Evolutionary conservation across 1,140 invertebrate genomes (phyloP).

Genomic region (Sycophila sp.): DNA sequence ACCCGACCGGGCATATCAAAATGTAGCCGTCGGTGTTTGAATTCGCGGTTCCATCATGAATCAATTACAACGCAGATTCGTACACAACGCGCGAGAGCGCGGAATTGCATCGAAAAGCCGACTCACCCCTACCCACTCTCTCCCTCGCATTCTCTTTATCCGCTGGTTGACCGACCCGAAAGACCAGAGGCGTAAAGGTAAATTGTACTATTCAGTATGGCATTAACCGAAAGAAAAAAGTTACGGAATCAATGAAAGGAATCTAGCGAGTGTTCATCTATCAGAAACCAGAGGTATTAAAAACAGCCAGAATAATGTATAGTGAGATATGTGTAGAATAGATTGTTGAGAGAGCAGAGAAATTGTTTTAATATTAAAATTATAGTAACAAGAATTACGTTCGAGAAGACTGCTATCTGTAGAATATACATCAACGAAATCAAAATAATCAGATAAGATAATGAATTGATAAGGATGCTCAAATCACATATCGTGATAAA

Average conservation of each 20-base stretch:
- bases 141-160: not conserved
- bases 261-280: not conserved
- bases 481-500: no score
- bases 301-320: no score
- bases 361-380: no score
- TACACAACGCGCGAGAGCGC: conserved; percentile 48
- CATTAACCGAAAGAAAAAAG: conserved; percentile 41
- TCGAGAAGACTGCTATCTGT: no score
- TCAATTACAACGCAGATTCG: conserved; percentile 59
- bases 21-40: conserved; percentile 57
- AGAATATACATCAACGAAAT: no score
- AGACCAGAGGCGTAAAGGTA: conserved; percentile 35
- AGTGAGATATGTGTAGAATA: no score
- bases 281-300: no score
- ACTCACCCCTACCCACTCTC: conserved; percentile 4
- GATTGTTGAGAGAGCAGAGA: no score
- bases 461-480: no score
- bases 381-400: no score
- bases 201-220: conserved; percentile 28
- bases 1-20: conserved; percentile 48
- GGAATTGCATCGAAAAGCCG: conserved; percentile 48
- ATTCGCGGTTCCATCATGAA: conserved; percentile 60
- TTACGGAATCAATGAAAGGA: conserved; percentile 19
- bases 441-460: no score
- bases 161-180: not conserved